A percentile compares a stretch with the other conserved stretches of the same genome.
These are phyloP conservation scores for Siniperca scherzeri DNA, from an alignment of 2,797 vertebrate species.

Conservation along the genomic window DNA sequence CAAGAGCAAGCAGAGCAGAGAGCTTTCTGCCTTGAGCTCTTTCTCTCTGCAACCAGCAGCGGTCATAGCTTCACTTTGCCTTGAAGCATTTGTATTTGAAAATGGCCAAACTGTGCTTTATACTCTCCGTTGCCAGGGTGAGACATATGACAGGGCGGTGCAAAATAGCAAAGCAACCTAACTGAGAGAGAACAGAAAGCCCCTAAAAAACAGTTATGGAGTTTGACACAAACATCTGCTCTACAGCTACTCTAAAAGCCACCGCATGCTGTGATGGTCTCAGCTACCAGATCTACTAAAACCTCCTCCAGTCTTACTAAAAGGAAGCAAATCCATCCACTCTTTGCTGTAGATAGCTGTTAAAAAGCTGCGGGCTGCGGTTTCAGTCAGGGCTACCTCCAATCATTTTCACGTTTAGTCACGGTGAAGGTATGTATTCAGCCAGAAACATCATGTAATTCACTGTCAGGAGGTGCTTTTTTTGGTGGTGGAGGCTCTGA, in stretches of 20 bases:
- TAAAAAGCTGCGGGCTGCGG: background rate
- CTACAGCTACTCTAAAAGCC: background rate
- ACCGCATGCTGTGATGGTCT: background rate
- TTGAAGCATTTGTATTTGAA: slow-evolving; percentile 28
- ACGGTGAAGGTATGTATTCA: background rate
- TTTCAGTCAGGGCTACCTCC: background rate
- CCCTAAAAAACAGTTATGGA: background rate
- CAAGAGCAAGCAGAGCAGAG: slow-evolving; percentile 20
- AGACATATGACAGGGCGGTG: slow-evolving; percentile 13
- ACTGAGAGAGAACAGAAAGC: background rate
- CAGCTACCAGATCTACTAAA: background rate
- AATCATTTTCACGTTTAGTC: slow-evolving; percentile 18
- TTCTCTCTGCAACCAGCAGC: slow-evolving; percentile 4
- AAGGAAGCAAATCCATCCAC: background rate
- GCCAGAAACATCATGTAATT: background rate
- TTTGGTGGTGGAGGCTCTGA: background rate
- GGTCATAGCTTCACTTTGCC: slow-evolving; percentile 13
- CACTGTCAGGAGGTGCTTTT: background rate
- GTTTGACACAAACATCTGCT: slow-evolving; percentile 27
- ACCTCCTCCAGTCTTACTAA: background rate
- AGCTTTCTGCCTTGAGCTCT: slow-evolving; percentile 20
- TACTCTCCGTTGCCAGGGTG: background rate
- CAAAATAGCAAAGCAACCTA: background rate
- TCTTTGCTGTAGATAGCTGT: background rate
- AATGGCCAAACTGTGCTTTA: slow-evolving; percentile 28